phyloP scores from a whole-genome alignment of 2,888 invertebrate species.

The Tetropium fuscum region DNA sequence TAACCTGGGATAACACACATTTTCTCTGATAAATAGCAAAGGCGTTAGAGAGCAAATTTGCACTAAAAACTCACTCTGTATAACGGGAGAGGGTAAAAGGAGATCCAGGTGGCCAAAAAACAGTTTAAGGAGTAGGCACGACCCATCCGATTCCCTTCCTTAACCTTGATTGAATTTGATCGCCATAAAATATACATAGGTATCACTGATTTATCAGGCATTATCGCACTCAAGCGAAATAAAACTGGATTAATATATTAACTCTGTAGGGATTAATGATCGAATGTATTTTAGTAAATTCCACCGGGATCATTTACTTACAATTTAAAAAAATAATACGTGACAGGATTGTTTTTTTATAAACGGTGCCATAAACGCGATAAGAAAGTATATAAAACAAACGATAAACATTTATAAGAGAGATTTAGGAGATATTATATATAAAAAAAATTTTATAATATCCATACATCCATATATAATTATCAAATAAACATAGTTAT shows the following conservation, averaged over 20 bases:
- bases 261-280: conserved; percentile 11
- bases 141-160: not conserved
- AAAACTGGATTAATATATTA: conserved; percentile 13
- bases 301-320: conserved; percentile 6
- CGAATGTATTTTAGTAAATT: conserved; percentile 11
- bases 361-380: conserved; percentile 12
- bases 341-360: conserved; percentile 28
- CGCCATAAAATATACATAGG: not conserved
- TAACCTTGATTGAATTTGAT: conserved; percentile 4
- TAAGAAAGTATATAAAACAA: conserved; percentile 26
- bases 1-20: too few relatives aligned
- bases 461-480: too few relatives aligned
- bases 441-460: too few relatives aligned
- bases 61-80: too few relatives aligned
- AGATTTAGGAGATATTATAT: conserved; percentile 19
- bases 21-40: too few relatives aligned
- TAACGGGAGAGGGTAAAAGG: too few relatives aligned
- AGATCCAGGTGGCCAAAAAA: too few relatives aligned
- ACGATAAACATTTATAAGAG: conserved; percentile 24
- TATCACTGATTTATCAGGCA: conserved; percentile 20
- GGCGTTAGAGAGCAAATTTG: too few relatives aligned
- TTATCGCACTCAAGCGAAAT: conserved; percentile 7
- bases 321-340: conserved; percentile 22
- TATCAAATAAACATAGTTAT: too few relatives aligned
- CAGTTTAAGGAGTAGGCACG: not conserved